Percentiles rank a stretch among this genome's conserved stretches.
These are phyloP conservation scores for Cloeon dipterum DNA, from an alignment of 2,888 invertebrate genomes.

Conservation along the genomic window DNA sequence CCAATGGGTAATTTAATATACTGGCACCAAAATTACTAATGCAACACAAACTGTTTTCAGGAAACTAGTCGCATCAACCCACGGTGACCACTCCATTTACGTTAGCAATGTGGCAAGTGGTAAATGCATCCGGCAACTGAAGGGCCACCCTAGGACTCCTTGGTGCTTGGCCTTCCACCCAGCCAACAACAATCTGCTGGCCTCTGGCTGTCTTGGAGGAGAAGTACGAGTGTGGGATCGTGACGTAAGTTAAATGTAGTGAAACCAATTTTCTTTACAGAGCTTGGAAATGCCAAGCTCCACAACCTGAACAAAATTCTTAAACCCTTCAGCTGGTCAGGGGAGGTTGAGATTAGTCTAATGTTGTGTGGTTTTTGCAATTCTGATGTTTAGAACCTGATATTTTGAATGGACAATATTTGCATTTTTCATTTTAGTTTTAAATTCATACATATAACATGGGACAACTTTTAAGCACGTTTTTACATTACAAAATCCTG, in stretches of 20 bases:
- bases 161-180: constrained; percentile 85
- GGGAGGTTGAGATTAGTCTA: too few species aligned
- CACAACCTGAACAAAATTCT: too few species aligned
- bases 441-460: too few species aligned
- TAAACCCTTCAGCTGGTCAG: too few species aligned
- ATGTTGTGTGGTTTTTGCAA: too few species aligned
- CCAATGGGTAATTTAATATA: constrained; percentile 45
- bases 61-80: constrained; percentile 62
- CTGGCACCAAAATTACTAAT: constrained; percentile 3
- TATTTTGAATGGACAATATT: too few species aligned
- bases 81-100: constrained; percentile 74
- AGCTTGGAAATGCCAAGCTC: too few species aligned
- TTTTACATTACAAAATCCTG: too few species aligned
- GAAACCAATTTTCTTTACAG: too few species aligned
- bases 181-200: constrained; percentile 56
- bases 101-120: constrained; percentile 59
- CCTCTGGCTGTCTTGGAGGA: constrained; percentile 71
- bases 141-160: constrained; percentile 69
- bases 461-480: too few species aligned
- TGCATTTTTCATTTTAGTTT: too few species aligned
- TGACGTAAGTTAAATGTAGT: constrained; percentile 37
- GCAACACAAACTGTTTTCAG: constrained; percentile 20
- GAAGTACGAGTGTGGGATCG: constrained; percentile 80
- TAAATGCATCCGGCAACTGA: constrained; percentile 48
- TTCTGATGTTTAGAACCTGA: too few species aligned